Percentiles rank a stretch among this genome's conserved stretches.
phyloP scores from a whole-genome alignment of 2,888 invertebrate species.

The Rapana venosa region DNA sequence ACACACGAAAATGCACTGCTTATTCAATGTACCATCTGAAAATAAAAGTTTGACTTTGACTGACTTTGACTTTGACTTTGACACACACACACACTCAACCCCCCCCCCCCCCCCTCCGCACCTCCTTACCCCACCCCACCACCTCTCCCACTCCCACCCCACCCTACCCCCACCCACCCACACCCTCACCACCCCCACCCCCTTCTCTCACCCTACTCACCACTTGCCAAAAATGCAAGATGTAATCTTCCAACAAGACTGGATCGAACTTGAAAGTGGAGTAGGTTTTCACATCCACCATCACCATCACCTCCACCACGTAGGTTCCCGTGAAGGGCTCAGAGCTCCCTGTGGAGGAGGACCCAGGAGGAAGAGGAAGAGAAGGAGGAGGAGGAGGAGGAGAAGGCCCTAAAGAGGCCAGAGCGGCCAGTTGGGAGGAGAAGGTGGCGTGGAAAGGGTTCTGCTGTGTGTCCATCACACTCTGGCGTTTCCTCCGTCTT shows the following conservation, averaged over 20 bases:
- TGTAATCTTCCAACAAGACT: constrained; percentile 62
- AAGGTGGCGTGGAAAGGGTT: constrained; percentile 36
- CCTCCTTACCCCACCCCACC: not conserved
- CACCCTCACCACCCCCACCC: not conserved
- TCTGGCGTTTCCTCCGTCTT: not conserved
- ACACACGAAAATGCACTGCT: no score
- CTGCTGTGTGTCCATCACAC: not conserved
- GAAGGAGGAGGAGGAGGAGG: not conserved
- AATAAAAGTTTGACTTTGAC: no score
- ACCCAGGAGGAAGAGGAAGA: not conserved
- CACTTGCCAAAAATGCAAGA: constrained; percentile 71
- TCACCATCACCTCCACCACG: constrained; percentile 61
- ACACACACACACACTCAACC: no score
- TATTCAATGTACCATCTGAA: no score
- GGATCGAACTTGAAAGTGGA: constrained; percentile 65
- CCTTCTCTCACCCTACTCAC: constrained; percentile 55
- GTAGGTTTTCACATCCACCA: constrained; percentile 65
- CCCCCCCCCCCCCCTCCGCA: no score
- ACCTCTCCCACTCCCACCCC: not conserved
- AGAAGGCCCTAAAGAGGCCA: constrained; percentile 35
- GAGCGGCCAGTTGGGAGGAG: constrained; percentile 46
- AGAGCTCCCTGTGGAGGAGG: not conserved
- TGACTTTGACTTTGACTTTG: no score
- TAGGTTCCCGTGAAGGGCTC: constrained; percentile 33
- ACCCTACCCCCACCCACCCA: not conserved